Conservation (phyloP, 2,797 vertebrate species). For the Myotis myotis region DNA sequence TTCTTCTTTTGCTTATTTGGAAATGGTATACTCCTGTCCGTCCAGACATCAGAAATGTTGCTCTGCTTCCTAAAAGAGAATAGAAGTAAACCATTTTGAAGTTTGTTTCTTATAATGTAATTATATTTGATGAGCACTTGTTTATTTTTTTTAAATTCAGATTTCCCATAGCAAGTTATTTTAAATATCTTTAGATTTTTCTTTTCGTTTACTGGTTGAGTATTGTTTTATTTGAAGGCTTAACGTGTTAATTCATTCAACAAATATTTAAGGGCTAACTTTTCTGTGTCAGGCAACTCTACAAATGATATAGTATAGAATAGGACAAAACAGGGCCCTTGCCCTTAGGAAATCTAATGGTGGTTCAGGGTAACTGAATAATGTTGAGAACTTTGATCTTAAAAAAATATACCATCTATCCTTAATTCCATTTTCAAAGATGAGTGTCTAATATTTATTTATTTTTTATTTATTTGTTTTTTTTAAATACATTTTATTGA, state of each 20-base stretch:
- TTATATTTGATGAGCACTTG: background rate
- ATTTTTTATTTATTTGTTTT: no score
- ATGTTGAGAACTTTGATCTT: background rate
- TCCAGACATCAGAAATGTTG: conserved; percentile 9
- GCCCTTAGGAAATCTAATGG: background rate
- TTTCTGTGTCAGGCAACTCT: background rate
- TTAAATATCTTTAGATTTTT: conserved; percentile 1
- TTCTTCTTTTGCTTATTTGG: conserved; percentile 47
- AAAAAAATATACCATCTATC: background rate
- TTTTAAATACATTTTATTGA: no score
- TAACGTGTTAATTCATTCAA: conserved; percentile 6
- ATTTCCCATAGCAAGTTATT: background rate
- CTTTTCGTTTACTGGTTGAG: background rate
- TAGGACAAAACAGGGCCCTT: background rate
- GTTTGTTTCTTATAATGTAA: background rate
- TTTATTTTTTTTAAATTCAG: background rate
- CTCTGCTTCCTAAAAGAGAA: conserved; percentile 46
- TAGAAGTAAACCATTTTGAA: background rate
- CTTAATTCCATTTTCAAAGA: background rate
- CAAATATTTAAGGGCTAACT: background rate
- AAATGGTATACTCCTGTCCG: conserved; percentile 36
- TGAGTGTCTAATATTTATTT: background rate
- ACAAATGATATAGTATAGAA: background rate
- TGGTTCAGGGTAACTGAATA: background rate
- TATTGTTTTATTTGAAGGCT: conserved; percentile 17